A percentile compares a stretch with the other conserved stretches of the same genome.
Conservation (phyloP, 2,888 invertebrate genomes). For the Heteromurus nitidus region DNA sequence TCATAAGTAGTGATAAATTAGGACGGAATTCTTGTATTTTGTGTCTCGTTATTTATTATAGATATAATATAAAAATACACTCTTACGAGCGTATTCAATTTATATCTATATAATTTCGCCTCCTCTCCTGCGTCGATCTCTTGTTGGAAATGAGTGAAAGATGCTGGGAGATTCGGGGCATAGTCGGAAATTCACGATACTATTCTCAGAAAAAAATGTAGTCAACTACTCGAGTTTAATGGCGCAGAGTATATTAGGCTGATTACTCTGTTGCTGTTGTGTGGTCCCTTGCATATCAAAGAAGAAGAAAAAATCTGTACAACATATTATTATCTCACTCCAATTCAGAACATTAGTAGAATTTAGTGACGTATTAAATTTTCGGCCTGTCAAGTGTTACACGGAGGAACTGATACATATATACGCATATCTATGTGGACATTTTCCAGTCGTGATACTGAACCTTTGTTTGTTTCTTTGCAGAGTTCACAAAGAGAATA, state of each 20-base stretch:
- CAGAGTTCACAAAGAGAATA: conserved; percentile 10
- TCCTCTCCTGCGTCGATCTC: not conserved
- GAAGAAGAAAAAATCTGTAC: not conserved
- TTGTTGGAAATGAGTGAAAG: not conserved
- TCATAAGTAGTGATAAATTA: conserved; percentile 64
- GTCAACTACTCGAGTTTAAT: too few species aligned
- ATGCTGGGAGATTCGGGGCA: not conserved
- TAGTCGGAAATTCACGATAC: not conserved
- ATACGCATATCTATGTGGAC: not conserved
- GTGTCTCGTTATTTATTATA: conserved; percentile 22
- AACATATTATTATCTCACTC: not conserved
- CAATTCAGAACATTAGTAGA: not conserved
- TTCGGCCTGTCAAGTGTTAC: not conserved
- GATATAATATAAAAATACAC: not conserved
- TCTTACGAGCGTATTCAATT: not conserved
- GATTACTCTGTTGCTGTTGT: too few species aligned
- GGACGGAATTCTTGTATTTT: conserved; percentile 17
- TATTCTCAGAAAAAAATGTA: not conserved
- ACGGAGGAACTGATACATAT: not conserved
- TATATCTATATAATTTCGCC: not conserved
- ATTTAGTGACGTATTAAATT: not conserved
- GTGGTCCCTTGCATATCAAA: not conserved
- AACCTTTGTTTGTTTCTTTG: not conserved
- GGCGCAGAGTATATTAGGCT: too few species aligned
- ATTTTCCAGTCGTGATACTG: not conserved